These are phyloP conservation scores for Cyanoderma ruficeps DNA, from an alignment of 2,113 vertebrate genomes.

Conservation along the genomic window DNA sequence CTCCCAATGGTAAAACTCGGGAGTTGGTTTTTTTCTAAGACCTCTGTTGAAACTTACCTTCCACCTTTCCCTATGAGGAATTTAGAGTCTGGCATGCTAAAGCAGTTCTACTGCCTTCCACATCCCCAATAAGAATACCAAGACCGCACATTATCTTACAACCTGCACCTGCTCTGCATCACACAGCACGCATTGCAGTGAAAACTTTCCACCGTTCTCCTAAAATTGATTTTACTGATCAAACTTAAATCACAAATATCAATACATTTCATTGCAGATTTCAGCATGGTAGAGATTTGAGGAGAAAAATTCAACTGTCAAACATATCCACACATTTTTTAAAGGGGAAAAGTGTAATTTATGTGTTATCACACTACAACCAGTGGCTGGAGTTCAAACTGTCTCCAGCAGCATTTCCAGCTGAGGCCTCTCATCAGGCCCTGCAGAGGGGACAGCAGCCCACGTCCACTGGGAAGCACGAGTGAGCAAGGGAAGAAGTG, in stretches of 20 bases:
- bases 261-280: not conserved
- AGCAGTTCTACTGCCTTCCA: not conserved
- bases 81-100: not conserved
- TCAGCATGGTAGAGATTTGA: not conserved
- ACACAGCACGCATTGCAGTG: not conserved
- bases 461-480: not conserved
- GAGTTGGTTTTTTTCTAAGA: not conserved
- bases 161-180: not conserved
- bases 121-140: accelerated
- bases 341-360: not conserved
- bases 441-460: not conserved
- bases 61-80: not conserved
- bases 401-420: constrained; percentile 6
- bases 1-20: not conserved
- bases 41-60: not conserved
- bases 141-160: not conserved
- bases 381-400: not conserved
- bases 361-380: not conserved
- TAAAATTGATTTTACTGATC: not conserved
- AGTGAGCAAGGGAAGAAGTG: not conserved
- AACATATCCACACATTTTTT: not conserved
- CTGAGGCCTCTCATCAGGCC: not conserved
- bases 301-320: not conserved
- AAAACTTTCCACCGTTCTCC: not conserved
- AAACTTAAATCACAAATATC: not conserved